These are phyloP conservation scores for Noctua janthe DNA, from an alignment of 2,888 invertebrate species.

Conservation along the genomic window DNA sequence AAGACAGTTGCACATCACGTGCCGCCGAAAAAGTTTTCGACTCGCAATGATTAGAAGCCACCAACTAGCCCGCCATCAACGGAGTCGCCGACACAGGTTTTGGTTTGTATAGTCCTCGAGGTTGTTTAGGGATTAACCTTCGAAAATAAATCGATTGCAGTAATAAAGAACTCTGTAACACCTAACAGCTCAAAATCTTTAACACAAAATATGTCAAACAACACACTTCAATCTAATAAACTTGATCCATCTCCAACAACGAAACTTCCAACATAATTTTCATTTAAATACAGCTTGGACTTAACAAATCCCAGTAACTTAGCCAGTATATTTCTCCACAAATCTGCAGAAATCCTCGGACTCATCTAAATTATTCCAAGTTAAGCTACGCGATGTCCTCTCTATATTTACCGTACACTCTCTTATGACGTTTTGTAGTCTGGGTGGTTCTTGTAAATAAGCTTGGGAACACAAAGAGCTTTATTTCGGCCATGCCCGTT, in stretches of 20 bases:
- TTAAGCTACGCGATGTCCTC: conserved; percentile 56
- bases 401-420: conserved; percentile 81
- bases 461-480: conserved; percentile 68
- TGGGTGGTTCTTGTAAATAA: conserved; percentile 81
- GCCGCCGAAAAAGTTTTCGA: not conserved
- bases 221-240: not conserved
- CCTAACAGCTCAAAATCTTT: not conserved
- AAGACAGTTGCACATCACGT: not conserved
- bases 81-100: not conserved
- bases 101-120: not conserved
- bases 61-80: not conserved
- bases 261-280: conserved; percentile 13
- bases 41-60: not conserved
- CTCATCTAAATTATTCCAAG: conserved; percentile 58
- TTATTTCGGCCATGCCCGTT: conserved; percentile 38
- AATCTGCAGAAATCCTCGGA: conserved; percentile 41
- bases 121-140: not conserved
- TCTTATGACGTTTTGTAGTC: conserved; percentile 83
- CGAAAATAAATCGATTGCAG: no score
- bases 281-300: conserved; percentile 9
- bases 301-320: conserved; percentile 51
- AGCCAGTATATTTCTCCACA: conserved; percentile 45
- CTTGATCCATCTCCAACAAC: not conserved
- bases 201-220: not conserved
- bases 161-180: not conserved